Evolutionary conservation across 2,888 invertebrate genomes (phyloP).

Genomic region (Ochropacha duplaris): DNA sequence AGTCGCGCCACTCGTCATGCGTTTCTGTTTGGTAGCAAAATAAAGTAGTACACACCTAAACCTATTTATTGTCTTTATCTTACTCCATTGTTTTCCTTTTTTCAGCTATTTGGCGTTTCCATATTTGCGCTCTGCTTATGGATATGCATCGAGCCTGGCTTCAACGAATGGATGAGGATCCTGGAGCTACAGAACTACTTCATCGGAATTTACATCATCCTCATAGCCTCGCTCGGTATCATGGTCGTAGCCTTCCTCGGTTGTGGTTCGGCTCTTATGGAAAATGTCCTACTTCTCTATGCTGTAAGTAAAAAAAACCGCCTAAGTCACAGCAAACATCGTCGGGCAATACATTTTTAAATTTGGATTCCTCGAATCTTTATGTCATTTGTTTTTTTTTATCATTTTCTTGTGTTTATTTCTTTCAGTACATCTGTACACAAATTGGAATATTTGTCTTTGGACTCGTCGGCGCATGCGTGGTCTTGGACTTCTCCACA

Average conservation of each 20-base stretch:
- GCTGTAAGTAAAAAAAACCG: conserved; percentile 82
- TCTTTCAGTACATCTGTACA: conserved; percentile 87
- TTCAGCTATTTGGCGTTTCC: conserved; percentile 89
- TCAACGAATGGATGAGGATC: conserved; percentile 91
- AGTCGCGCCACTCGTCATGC: too few relatives aligned
- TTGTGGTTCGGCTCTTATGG: conserved; percentile 91
- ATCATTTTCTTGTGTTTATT: neutral
- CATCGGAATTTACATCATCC: conserved; percentile 92
- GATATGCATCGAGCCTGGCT: conserved; percentile 91
- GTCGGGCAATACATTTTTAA: too few relatives aligned
- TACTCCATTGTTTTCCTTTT: conserved; percentile 25
- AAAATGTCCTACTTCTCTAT: conserved; percentile 86
- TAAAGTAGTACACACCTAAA: too few relatives aligned
- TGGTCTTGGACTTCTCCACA: conserved; percentile 91
- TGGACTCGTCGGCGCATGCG: conserved; percentile 88
- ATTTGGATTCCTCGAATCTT: too few relatives aligned
- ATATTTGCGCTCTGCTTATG: conserved; percentile 91
- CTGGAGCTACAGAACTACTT: conserved; percentile 90
- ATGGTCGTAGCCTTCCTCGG: conserved; percentile 91
- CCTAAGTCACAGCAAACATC: too few relatives aligned
- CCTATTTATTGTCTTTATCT: neutral
- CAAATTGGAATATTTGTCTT: conserved; percentile 88
- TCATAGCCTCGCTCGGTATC: conserved; percentile 87
- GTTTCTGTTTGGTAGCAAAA: too few relatives aligned
- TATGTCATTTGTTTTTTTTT: neutral